Base-by-base conservation (phyloP, 2,888 invertebrate species). In the Ethmia dodecea region DNA sequence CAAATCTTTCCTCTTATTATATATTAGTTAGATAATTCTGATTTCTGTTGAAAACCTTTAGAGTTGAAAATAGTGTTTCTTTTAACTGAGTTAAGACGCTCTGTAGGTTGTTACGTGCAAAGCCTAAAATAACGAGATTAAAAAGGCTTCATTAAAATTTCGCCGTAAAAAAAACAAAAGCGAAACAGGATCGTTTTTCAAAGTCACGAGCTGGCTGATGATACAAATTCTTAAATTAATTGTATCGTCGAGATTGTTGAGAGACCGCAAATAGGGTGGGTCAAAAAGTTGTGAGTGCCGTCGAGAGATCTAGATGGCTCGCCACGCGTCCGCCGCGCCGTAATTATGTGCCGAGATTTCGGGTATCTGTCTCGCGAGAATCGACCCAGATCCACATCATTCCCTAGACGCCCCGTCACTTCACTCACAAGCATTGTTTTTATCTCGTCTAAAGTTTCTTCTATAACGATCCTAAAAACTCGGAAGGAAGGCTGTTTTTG, bases 261-360 rank as follows among this genome's bases (percentile, higher is more conserved):
- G 51, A 40, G 42, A 32, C 37, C 40, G 38, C 49, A 44, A 34
- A 36, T 37, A 53, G 55, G 52, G 52, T 55, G 59, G 60, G 60
- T 65, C 61, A 60, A 65, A 69, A 71, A 66, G 62, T 67, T 60
- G 56, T 54, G 53, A 61, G 56, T 55, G 57, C 54, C 50, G 52
- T 53, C 50, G 53, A 57, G 59, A 52, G 49, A 51, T 60, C 55
- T 57, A 56, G 60, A 63, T 60, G 56, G 48, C 52, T 46, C 43
- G 52, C 55, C 49, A 58, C 59, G 63, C 62, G 56, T 54, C 52
- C 49, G 38, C 49, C 41, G 52, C 46, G 40, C 45, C 43, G 60
- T 66, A 69, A 72, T 73, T 69, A 72, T 72, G 64, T 70, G 62
- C 59, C 46, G 68, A 31, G 71, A 71, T 76, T 76, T 71, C 62